Conservation (phyloP, 2,888 invertebrate species). For the Hydropsyche betteni region DNA sequence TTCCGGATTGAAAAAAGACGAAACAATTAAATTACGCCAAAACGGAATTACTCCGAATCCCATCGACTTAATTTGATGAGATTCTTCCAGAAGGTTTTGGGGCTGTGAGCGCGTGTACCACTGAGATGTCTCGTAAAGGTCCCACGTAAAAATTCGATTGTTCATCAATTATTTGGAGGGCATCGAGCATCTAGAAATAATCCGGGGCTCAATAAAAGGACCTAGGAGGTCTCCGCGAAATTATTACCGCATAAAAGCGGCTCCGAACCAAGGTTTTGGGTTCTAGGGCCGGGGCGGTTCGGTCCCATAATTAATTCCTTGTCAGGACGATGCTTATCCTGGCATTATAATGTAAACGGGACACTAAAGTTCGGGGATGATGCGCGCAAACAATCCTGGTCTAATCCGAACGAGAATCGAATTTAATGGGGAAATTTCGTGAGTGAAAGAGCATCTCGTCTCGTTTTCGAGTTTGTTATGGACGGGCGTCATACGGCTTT, state of each 20-base stretch:
- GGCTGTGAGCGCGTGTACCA: neutral
- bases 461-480: too few relatives aligned
- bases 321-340: slow-evolving; percentile 38
- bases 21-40: neutral
- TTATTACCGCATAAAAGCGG: slow-evolving; percentile 36
- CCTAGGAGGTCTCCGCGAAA: slow-evolving; percentile 2
- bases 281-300: neutral
- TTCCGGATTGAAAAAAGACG: too few relatives aligned
- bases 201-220: slow-evolving; percentile 25
- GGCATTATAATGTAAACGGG: slow-evolving; percentile 35
- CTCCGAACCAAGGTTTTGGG: neutral
- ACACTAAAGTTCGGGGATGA: slow-evolving; percentile 35
- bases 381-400: slow-evolving; percentile 12
- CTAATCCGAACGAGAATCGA: slow-evolving; percentile 19
- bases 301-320: slow-evolving; percentile 37
- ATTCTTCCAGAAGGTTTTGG: neutral
- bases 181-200: neutral
- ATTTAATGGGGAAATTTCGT: slow-evolving; percentile 25
- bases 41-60: neutral
- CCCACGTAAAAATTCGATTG: slow-evolving; percentile 34
- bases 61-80: slow-evolving; percentile 20
- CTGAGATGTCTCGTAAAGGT: neutral
- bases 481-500: too few relatives aligned
- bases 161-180: slow-evolving; percentile 27
- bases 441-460: too few relatives aligned